Evolutionary conservation across 2,797 vertebrate species (phyloP).

Genomic region (Poeciliopsis paucimaculata): DNA sequence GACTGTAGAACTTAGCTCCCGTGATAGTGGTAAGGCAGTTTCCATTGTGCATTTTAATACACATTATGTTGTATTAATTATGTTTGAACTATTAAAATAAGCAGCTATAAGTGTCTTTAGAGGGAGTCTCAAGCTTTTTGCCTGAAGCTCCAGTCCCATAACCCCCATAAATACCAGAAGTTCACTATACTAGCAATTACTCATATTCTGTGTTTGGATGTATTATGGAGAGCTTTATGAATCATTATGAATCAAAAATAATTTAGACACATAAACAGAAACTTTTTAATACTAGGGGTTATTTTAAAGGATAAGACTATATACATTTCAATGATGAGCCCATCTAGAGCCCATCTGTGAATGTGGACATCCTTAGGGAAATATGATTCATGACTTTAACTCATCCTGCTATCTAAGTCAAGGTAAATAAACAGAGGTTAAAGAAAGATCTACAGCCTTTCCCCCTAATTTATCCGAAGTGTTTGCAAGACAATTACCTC

Average conservation of each 20-base stretch:
- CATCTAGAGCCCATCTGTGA: constrained; percentile 5
- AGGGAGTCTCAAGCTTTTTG: neutral
- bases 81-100: neutral
- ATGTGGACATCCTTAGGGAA: constrained; percentile 17
- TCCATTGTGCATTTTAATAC: neutral
- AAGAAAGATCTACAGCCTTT: constrained; percentile 53
- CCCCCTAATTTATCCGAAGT: constrained; percentile 70
- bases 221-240: neutral
- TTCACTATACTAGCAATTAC: neutral
- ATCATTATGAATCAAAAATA: neutral
- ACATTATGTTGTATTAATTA: neutral
- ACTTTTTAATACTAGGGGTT: neutral
- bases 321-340: neutral
- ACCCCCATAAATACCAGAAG: neutral
- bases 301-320: neutral
- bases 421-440: constrained; percentile 58
- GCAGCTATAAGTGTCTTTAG: neutral
- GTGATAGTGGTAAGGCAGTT: neutral
- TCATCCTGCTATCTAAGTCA: constrained; percentile 23
- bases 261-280: neutral
- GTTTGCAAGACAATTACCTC: constrained; percentile 78
- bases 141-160: neutral
- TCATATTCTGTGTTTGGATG: neutral
- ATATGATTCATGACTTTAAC: constrained; percentile 8
- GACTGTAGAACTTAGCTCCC: neutral